These are phyloP conservation scores for Tetragonula clypearis DNA, from an alignment of 1,140 invertebrate genomes.

Conservation along the genomic window DNA sequence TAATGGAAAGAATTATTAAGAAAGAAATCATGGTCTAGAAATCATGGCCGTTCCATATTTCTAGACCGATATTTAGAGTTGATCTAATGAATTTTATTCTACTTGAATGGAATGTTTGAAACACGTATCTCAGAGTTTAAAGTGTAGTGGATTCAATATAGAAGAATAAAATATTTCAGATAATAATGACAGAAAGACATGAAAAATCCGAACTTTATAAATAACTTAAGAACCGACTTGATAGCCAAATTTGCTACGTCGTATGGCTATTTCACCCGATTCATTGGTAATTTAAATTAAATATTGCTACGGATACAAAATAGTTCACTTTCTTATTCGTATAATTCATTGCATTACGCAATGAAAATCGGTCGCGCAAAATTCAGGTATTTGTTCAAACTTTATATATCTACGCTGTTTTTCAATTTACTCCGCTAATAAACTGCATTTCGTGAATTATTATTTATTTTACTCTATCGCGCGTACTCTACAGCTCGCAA, in stretches of 20 bases:
- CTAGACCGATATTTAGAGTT: too few species aligned
- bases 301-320: not conserved
- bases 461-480: not conserved
- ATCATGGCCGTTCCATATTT: too few species aligned
- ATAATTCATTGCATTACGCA: not conserved
- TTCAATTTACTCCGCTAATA: not conserved
- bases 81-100: too few species aligned
- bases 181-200: not conserved
- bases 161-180: too few species aligned
- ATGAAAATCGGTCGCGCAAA: not conserved
- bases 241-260: not conserved
- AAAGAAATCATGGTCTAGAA: too few species aligned
- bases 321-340: not conserved
- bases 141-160: too few species aligned
- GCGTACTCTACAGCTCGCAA: not conserved
- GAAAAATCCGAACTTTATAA: not conserved
- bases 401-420: not conserved
- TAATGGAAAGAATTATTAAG: not conserved
- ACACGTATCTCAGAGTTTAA: too few species aligned
- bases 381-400: not conserved
- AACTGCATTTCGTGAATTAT: not conserved
- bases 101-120: too few species aligned
- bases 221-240: too few species aligned
- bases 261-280: not conserved
- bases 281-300: slow-evolving; percentile 19